phyloP scores from a whole-genome alignment of 2,888 invertebrate genomes.

The Noctua comes region DNA sequence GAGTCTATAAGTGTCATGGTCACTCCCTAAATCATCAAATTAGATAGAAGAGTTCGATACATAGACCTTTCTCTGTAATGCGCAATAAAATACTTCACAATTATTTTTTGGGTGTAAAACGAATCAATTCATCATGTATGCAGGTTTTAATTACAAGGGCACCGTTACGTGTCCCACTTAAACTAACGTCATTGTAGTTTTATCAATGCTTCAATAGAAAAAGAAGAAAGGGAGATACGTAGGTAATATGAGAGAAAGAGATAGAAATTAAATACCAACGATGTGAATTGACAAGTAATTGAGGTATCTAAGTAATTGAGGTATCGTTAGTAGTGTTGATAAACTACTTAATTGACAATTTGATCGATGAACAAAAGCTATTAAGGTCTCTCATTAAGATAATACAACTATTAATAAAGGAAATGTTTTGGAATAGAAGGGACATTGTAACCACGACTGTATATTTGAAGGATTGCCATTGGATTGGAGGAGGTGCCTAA shows the following conservation, averaged over 20 bases:
- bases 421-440: constrained; percentile 16
- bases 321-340: constrained; percentile 35
- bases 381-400: constrained; percentile 45
- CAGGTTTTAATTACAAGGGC: constrained; percentile 37
- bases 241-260: neutral
- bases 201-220: constrained; percentile 12
- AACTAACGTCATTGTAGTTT: constrained; percentile 12
- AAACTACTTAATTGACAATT: constrained; percentile 51
- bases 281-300: constrained; percentile 36
- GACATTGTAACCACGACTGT: neutral
- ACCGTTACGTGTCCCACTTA: constrained; percentile 28
- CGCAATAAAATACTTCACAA: constrained; percentile 10
- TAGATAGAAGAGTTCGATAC: neutral
- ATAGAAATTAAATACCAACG: constrained; percentile 1
- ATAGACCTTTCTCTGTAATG: constrained; percentile 2
- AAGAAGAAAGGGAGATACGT: neutral
- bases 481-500: neutral
- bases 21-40: neutral
- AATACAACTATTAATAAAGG: constrained; percentile 3
- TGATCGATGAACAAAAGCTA: constrained; percentile 54
- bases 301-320: constrained; percentile 53
- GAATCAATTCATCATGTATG: constrained; percentile 23
- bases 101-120: neutral
- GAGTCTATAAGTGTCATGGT: neutral
- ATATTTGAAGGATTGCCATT: neutral